phyloP scores from a whole-genome alignment of 2,113 vertebrate genomes.

The Anarrhichthys ocellatus region DNA sequence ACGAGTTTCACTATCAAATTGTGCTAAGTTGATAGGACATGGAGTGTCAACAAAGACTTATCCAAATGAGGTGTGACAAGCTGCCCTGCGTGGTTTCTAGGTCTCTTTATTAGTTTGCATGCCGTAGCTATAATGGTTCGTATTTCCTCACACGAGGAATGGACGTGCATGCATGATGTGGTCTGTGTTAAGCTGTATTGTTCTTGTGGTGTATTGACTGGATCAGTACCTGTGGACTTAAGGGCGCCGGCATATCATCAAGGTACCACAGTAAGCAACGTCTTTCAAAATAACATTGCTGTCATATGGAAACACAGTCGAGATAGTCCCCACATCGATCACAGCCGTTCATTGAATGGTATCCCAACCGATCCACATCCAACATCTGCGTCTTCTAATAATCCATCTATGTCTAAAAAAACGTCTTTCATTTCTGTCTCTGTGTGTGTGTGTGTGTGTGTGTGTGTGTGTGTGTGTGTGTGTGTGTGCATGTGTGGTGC shows the following conservation, averaged over 20 bases:
- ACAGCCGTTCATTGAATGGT: conserved; percentile 10
- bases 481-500: conserved; percentile 43
- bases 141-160: conserved; percentile 1
- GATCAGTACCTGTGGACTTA: neutral
- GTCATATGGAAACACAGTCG: conserved; percentile 20
- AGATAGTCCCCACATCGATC: neutral
- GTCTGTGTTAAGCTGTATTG: conserved; percentile 1
- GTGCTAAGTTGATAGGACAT: neutral
- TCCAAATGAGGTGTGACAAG: conserved; percentile 46
- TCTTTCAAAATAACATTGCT: neutral
- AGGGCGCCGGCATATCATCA: conserved; percentile 4
- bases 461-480: conserved; percentile 26
- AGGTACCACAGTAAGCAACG: neutral
- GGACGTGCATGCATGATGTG: neutral
- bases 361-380: conserved; percentile 23
- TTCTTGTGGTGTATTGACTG: conserved; percentile 8
- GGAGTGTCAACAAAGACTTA: conserved; percentile 36
- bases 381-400: conserved; percentile 28
- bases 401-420: conserved; percentile 26
- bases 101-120: conserved; percentile 26
- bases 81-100: conserved; percentile 26
- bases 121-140: conserved; percentile 15
- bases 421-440: conserved; percentile 46
- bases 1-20: conserved; percentile 8
- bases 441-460: conserved; percentile 40